phyloP scores from a whole-genome alignment of 2,888 invertebrate species.

The Sylvicola cinctus region DNA sequence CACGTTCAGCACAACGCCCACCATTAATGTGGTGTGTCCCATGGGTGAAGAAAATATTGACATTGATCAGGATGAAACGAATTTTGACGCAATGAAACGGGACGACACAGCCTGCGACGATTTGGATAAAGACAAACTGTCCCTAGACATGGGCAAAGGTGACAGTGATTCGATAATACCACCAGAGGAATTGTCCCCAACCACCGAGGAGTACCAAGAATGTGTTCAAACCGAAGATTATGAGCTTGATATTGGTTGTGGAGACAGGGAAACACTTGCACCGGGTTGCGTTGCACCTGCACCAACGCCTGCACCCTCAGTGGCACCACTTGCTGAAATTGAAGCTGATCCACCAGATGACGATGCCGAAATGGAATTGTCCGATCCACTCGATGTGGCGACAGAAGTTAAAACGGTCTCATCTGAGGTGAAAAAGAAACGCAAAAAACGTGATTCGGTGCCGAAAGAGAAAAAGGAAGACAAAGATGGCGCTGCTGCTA shows the following conservation, averaged over 20 bases:
- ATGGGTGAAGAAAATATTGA: conserved; percentile 5
- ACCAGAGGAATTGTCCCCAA: conserved; percentile 21
- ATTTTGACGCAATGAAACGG: too few species aligned
- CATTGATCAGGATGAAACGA: too few species aligned
- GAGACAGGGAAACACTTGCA: conserved; percentile 11
- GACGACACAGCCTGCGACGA: too few species aligned
- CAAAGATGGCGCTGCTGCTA: conserved; percentile 10
- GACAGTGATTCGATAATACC: not conserved
- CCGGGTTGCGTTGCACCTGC: conserved; percentile 21
- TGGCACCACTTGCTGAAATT: conserved; percentile 46
- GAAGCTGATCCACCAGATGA: conserved; percentile 49
- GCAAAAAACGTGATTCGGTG: not conserved
- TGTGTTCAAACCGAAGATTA: conserved; percentile 17
- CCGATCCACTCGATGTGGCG: conserved; percentile 22
- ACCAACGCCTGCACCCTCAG: conserved; percentile 23
- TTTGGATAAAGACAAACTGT: too few species aligned
- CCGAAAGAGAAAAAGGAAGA: conserved; percentile 19
- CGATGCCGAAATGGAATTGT: conserved; percentile 33
- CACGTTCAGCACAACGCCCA: conserved; percentile 5
- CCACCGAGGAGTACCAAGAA: conserved; percentile 24
- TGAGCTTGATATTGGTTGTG: conserved; percentile 17
- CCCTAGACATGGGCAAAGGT: too few species aligned
- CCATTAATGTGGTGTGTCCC: conserved; percentile 8
- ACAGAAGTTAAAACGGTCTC: conserved; percentile 14
- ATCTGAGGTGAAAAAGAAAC: conserved; percentile 5